phyloP scores from a whole-genome alignment of 1,140 invertebrate genomes.

The Listronotus oregonensis region DNA sequence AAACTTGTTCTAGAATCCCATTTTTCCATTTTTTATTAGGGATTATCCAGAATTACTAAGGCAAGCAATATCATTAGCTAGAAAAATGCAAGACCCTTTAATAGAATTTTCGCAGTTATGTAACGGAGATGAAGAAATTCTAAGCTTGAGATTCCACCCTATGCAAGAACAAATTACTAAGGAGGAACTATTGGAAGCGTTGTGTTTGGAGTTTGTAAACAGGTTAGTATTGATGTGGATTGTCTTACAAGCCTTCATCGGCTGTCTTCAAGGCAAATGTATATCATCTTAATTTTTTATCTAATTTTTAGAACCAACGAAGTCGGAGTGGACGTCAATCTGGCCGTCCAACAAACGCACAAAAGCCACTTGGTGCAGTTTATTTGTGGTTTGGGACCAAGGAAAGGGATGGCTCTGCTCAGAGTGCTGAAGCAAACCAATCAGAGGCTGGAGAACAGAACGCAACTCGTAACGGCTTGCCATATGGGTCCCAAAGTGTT shows the following conservation, averaged over 20 bases:
- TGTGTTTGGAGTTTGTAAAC: conserved; percentile 91
- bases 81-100: conserved; percentile 93
- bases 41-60: conserved; percentile 88
- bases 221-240: conserved; percentile 35
- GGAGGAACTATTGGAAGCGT: conserved; percentile 83
- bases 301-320: conserved; percentile 77
- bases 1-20: neutral
- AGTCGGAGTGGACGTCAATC: conserved; percentile 98
- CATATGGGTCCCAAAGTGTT: conserved; percentile 99
- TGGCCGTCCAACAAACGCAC: conserved; percentile 85
- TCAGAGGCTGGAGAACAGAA: conserved; percentile 91
- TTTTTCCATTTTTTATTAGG: conserved; percentile 51
- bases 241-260: neutral
- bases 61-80: conserved; percentile 90
- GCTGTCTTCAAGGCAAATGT: too few species aligned
- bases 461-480: conserved; percentile 92
- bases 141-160: conserved; percentile 91
- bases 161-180: conserved; percentile 82
- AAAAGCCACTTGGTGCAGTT: conserved; percentile 94
- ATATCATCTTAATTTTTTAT: too few species aligned
- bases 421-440: conserved; percentile 93
- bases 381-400: conserved; percentile 93
- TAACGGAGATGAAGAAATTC: conserved; percentile 92
- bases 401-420: conserved; percentile 90
- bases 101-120: conserved; percentile 96